Percentiles rank a stretch among this genome's conserved stretches.
These are phyloP conservation scores for Solea solea DNA, from an alignment of 2,113 vertebrate species.

Conservation along the genomic window DNA sequence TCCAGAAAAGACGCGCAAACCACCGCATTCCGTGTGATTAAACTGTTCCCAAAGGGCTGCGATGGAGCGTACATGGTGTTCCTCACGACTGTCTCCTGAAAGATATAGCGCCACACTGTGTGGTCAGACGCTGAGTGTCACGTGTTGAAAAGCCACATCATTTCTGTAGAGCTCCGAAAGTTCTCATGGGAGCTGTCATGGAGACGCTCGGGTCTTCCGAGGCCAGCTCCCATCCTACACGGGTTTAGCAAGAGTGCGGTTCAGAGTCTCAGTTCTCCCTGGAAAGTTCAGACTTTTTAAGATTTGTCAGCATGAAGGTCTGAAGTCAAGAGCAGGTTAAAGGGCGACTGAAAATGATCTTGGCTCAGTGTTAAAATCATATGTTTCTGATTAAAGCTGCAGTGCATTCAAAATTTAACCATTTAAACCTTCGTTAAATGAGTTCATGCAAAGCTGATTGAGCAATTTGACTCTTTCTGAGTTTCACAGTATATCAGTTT, in stretches of 20 bases:
- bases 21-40: conserved; percentile 5
- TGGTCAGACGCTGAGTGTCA: conserved; percentile 35
- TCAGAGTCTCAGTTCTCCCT: conserved; percentile 14
- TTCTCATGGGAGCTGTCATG: conserved; percentile 37
- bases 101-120: conserved; percentile 39
- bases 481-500: no score
- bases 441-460: no score
- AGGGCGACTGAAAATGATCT: background rate
- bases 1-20: background rate
- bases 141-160: conserved; percentile 43
- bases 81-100: conserved; percentile 17
- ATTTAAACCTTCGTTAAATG: no score
- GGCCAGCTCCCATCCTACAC: conserved; percentile 13
- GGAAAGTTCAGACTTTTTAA: conserved; percentile 39
- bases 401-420: background rate
- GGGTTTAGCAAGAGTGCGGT: conserved; percentile 9
- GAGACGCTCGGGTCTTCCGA: conserved; percentile 16
- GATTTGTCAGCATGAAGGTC: conserved; percentile 15
- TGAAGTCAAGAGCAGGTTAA: conserved; percentile 13
- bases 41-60: background rate
- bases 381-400: conserved; percentile 20
- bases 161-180: conserved; percentile 18
- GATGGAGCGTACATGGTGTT: background rate
- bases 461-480: no score
- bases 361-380: conserved; percentile 18